These are phyloP conservation scores for Cladopsammia gracilis DNA, from an alignment of 64 coral and sea anemone species.

Conservation along the genomic window DNA sequence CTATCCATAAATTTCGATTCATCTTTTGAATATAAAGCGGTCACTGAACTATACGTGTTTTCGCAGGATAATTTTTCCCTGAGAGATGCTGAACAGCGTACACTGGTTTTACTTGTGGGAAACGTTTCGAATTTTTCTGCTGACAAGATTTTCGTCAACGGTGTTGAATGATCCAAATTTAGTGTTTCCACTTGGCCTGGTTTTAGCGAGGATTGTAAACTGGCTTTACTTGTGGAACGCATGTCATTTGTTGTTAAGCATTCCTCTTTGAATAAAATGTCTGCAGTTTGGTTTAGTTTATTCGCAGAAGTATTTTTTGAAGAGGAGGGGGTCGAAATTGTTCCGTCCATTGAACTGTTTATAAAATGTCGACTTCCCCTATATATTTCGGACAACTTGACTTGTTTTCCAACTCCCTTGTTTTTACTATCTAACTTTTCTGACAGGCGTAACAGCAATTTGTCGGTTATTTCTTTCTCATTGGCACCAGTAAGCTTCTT, in stretches of 20 bases:
- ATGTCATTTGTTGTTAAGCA: not conserved
- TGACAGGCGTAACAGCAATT: not conserved
- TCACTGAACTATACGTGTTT: not conserved
- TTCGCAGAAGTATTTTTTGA: not conserved
- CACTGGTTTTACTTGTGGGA: not conserved
- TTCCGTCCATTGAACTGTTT: not conserved
- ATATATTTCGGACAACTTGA: constrained; percentile 9
- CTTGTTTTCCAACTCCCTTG: not conserved
- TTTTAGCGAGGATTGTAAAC: not conserved
- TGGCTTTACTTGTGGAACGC: not conserved
- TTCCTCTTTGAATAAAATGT: not conserved
- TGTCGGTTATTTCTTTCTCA: not conserved
- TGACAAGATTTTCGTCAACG: not conserved
- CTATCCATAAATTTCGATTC: not conserved
- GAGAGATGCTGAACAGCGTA: not conserved
- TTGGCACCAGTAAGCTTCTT: not conserved
- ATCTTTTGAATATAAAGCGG: not conserved
- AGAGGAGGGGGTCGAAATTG: not conserved
- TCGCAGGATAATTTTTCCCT: not conserved
- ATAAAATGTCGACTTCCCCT: constrained; percentile 31
- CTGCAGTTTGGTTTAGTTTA: not conserved
- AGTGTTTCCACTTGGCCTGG: not conserved
- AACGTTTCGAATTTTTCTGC: not conserved
- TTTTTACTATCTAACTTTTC: not conserved
- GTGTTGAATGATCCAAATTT: not conserved